Evolutionary conservation across 2,888 invertebrate species (phyloP), one percentile per base, ranked within the genome.

Genomic region (Torymus aiolomorphi): DNA sequence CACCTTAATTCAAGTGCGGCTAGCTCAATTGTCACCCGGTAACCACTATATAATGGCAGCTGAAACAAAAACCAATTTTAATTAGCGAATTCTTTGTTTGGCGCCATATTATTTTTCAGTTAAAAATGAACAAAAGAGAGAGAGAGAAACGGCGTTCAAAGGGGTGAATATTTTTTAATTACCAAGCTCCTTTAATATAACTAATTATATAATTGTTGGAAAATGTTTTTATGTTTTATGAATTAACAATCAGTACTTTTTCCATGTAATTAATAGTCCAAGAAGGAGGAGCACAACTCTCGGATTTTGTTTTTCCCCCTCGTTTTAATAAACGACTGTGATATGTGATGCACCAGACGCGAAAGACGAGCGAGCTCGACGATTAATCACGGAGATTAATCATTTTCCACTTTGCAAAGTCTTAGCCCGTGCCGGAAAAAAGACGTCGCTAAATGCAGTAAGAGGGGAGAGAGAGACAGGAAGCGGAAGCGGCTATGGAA

Each of bases 311-410:
- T 56, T 52, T 24, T 20, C 20, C 12, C 42, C 59, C 49, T 65
- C 18, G 54, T 69, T 76, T 52, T 76, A 66, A 77, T 77, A 57
- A 77, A 65, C 13, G 63, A 51, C 57, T 75, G 51, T 20, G 52
- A 54, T 57, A 18, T 13, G 63, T 20, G 72, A 62, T 63, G 18
- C 16, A 57, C 52, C 14, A 14, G 10, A 5, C 65, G 18, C 10
- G 11, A 42, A 12, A 14, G 10, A 2, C 72, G 18, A 20, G 10
- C 51, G 3, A 51, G 14, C 52, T 42, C 49, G 42, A 18, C 78
- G 2, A 78, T 78, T 78, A 78, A 78, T 78, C 78, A 72, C 61
- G 31, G 49, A 78, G 72, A 78, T 78, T 78, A 72, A 78, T 78
- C 67, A 78, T 61, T 78, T 78, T 72, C 56, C 12, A 42, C 51